These are phyloP conservation scores for Choloepus hoffmanni DNA, from an alignment of 2,113 vertebrate species.

Conservation along the genomic window DNA sequence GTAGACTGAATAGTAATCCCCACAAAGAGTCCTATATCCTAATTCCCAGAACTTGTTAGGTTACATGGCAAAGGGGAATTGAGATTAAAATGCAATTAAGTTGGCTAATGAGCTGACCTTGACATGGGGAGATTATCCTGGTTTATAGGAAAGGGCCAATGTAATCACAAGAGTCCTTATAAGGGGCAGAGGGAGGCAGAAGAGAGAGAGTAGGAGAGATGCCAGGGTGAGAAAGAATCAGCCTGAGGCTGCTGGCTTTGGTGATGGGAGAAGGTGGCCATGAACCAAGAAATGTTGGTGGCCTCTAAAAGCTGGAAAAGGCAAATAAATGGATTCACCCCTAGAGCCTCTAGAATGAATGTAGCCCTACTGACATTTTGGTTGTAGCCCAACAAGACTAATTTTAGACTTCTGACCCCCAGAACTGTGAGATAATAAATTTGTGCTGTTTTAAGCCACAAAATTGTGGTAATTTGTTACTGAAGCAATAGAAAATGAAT, in stretches of 20 bases:
- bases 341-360: neutral
- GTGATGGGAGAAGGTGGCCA: neutral
- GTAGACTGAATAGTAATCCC: neutral
- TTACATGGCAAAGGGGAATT: neutral
- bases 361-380: neutral
- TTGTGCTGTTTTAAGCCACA: neutral
- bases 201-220: neutral
- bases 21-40: neutral
- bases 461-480: neutral
- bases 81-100: neutral
- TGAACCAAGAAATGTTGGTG: neutral
- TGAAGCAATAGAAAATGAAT: neutral
- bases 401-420: neutral
- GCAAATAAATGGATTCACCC: neutral
- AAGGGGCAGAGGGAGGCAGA: neutral
- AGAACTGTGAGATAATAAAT: neutral
- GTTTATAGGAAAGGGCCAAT: neutral
- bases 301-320: neutral
- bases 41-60: too few species aligned
- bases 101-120: neutral
- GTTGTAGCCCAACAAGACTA: neutral
- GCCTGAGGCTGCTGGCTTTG: neutral
- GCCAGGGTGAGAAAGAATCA: neutral
- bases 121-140: neutral
- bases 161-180: neutral